These are phyloP conservation scores for Phataginus tetradactyla DNA, from an alignment of 2,797 vertebrate species.

Conservation along the genomic window DNA sequence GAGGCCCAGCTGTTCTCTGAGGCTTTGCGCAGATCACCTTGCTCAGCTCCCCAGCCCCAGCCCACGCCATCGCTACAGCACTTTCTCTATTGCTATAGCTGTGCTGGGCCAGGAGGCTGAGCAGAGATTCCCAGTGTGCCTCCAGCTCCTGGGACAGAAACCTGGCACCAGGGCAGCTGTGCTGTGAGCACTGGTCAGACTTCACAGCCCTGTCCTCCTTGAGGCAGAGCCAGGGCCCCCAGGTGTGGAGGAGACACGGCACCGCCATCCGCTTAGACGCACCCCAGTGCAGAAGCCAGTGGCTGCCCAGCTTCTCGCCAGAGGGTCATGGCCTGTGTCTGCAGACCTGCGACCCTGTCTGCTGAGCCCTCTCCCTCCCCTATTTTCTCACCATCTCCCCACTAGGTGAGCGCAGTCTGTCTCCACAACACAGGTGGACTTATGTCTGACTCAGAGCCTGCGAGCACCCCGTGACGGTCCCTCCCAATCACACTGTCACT, in stretches of 20 bases:
- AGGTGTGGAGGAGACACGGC: background rate
- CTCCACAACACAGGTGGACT: background rate
- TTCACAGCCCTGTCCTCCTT: background rate
- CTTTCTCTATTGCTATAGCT: background rate
- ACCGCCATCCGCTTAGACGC: background rate
- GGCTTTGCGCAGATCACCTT: rapidly evolving
- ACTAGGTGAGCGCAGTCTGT: background rate
- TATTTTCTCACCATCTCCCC: rapidly evolving
- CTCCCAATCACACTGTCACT: constrained; percentile 54
- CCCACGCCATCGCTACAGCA: rapidly evolving
- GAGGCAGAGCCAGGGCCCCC: background rate
- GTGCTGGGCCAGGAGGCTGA: background rate
- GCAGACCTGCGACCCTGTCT: rapidly evolving
- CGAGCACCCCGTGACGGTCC: constrained; percentile 50
- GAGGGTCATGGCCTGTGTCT: too few relatives aligned
- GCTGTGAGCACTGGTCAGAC: background rate
- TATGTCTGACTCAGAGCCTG: constrained; percentile 53
- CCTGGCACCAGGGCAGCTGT: background rate
- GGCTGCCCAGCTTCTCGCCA: background rate
- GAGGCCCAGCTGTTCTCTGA: background rate
- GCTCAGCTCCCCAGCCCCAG: too few relatives aligned
- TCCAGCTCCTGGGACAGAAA: background rate
- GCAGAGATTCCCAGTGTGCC: background rate
- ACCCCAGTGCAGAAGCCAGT: too few relatives aligned
- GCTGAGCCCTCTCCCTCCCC: rapidly evolving